A percentile compares a stretch with the other conserved stretches of the same genome.
These are phyloP conservation scores for Ovis aries DNA, from an alignment of 2,113 vertebrate genomes.

Conservation along the genomic window DNA sequence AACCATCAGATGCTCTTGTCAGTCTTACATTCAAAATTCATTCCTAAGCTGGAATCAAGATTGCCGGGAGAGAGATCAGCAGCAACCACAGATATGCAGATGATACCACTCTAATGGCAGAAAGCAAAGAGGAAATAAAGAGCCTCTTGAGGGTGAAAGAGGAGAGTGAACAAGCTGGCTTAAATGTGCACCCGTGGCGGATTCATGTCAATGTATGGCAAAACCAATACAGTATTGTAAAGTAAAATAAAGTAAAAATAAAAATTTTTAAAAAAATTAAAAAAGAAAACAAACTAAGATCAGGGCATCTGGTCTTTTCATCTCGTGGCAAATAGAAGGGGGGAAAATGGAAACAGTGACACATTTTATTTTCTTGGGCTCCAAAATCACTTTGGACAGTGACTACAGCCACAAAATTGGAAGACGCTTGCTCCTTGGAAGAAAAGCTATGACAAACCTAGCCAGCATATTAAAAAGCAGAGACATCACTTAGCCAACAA, in stretches of 20 bases:
- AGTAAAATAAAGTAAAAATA: too few relatives aligned
- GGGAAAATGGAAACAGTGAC: not conserved
- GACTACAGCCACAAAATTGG: not conserved
- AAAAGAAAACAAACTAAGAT: not conserved
- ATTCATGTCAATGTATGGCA: too few relatives aligned
- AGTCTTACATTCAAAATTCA: not conserved
- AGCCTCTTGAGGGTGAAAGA: not conserved
- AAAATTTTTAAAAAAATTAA: too few relatives aligned
- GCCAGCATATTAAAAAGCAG: not conserved
- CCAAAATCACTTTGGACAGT: not conserved
- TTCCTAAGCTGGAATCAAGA: not conserved
- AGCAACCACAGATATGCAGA: not conserved
- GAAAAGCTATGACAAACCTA: not conserved
- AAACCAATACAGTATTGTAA: too few relatives aligned
- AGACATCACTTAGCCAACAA: not conserved
- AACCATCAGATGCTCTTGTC: not conserved
- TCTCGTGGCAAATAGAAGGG: not conserved
- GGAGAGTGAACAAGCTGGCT: not conserved
- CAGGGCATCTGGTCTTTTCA: not conserved
- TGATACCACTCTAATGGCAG: not conserved
- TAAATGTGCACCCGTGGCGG: not conserved
- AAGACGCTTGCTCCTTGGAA: not conserved
- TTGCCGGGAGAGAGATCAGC: fast-evolving
- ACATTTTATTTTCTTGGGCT: not conserved
- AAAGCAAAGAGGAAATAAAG: not conserved